Percentiles rank a stretch among this genome's conserved stretches.
These are phyloP conservation scores for Parazoanthus darwini DNA, from an alignment of 92 coral and sea anemone genomes.

Conservation along the genomic window DNA sequence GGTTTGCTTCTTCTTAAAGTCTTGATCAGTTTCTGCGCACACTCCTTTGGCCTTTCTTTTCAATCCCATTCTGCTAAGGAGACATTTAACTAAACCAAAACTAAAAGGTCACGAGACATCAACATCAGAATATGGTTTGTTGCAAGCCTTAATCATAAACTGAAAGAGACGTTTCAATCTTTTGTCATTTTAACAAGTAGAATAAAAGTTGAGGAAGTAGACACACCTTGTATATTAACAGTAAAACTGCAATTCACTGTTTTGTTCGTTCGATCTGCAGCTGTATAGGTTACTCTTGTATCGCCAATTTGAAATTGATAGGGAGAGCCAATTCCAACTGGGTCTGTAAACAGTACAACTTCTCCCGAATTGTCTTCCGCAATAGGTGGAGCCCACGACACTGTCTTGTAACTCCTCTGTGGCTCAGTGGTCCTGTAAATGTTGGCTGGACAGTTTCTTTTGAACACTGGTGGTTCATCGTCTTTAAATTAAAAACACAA, in stretches of 20 bases:
- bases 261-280: slow-evolving; percentile 15
- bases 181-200: background rate
- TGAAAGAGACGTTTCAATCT: background rate
- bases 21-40: too few relatives aligned
- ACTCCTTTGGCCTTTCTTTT: too few relatives aligned
- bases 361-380: background rate
- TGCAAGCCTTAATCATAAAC: too few relatives aligned
- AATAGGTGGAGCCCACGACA: slow-evolving; percentile 12
- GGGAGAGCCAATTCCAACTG: slow-evolving; percentile 11
- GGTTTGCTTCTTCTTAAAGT: too few relatives aligned
- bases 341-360: background rate
- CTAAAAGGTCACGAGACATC: too few relatives aligned
- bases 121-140: too few relatives aligned
- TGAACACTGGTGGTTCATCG: background rate
- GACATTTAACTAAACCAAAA: too few relatives aligned
- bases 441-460: slow-evolving; percentile 13
- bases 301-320: slow-evolving; percentile 20
- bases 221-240: slow-evolving; percentile 3
- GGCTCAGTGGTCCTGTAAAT: slow-evolving; percentile 15
- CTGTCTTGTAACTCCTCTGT: background rate
- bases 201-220: background rate
- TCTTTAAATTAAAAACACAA: background rate
- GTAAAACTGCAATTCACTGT: slow-evolving; percentile 2
- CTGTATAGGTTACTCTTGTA: slow-evolving; percentile 24
- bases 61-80: too few relatives aligned